Conservation (phyloP, 1,140 invertebrate species). For the Pissodes strobi region DNA sequence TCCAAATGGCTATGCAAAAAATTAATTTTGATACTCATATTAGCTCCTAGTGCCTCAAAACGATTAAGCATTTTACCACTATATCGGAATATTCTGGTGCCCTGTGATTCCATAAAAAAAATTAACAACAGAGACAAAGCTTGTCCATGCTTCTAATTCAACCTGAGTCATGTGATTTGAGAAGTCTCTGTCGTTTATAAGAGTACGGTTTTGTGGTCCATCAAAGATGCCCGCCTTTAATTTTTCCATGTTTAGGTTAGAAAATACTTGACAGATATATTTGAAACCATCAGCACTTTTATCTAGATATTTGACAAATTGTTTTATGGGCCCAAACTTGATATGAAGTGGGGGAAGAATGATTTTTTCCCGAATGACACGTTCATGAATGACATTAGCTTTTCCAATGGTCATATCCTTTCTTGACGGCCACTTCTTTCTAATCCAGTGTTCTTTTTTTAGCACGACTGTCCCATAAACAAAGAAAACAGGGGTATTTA, state of each 20-base stretch:
- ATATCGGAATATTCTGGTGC: too few species aligned
- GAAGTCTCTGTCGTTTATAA: neutral
- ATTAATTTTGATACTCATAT: too few species aligned
- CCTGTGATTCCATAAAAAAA: neutral
- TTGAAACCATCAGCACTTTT: neutral
- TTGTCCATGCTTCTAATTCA: too few species aligned
- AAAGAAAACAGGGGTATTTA: neutral
- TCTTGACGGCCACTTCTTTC: too few species aligned
- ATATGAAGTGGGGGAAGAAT: neutral
- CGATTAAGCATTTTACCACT: neutral
- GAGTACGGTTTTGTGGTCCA: too few species aligned
- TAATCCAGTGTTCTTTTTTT: too few species aligned
- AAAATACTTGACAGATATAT: neutral
- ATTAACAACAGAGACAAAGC: neutral
- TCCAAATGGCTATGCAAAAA: slow-evolving; percentile 1
- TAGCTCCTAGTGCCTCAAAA: neutral
- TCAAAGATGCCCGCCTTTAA: neutral
- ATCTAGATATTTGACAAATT: neutral
- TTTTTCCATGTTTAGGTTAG: neutral
- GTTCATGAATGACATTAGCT: too few species aligned
- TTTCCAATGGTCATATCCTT: too few species aligned
- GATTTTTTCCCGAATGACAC: too few species aligned
- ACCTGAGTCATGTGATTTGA: too few species aligned
- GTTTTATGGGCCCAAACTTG: neutral
- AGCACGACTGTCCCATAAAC: neutral